Percentiles rank a stretch among this genome's conserved stretches.
Evolutionary conservation across 1,140 invertebrate genomes (phyloP).

Genomic region (Episyrphus balteatus): DNA sequence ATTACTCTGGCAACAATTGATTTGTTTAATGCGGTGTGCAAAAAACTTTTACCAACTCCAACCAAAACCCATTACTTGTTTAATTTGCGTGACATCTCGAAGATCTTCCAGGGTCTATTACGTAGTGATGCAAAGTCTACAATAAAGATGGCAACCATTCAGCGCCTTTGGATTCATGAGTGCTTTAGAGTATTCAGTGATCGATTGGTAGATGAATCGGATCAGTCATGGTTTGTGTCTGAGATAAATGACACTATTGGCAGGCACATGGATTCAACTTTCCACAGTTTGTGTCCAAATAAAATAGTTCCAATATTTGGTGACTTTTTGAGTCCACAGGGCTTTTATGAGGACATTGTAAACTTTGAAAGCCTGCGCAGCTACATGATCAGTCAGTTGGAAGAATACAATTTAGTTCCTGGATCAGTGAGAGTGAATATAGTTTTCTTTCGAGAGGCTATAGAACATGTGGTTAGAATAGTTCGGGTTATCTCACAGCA

Average conservation of each 20-base stretch:
- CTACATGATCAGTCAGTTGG: slow-evolving; percentile 55
- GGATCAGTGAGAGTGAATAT: slow-evolving; percentile 66
- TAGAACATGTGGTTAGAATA: slow-evolving; percentile 72
- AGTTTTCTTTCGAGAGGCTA: slow-evolving; percentile 71
- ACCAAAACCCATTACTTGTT: slow-evolving; percentile 82
- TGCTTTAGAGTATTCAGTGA: slow-evolving; percentile 72
- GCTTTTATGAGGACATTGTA: slow-evolving; percentile 63
- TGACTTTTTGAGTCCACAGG: slow-evolving; percentile 62
- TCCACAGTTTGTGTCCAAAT: slow-evolving; percentile 66
- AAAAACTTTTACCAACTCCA: slow-evolving; percentile 70
- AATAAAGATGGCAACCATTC: slow-evolving; percentile 54
- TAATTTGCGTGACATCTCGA: slow-evolving; percentile 77
- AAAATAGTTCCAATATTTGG: slow-evolving; percentile 65
- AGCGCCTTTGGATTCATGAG: slow-evolving; percentile 75
- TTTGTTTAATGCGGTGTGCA: slow-evolving; percentile 57
- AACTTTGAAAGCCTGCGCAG: slow-evolving; percentile 42
- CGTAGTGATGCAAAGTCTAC: slow-evolving; percentile 62
- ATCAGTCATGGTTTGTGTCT: slow-evolving; percentile 61
- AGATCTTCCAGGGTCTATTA: slow-evolving; percentile 60
- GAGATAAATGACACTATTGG: slow-evolving; percentile 61
- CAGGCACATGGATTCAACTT: slow-evolving; percentile 63
- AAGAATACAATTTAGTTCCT: slow-evolving; percentile 67
- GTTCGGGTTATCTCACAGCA: slow-evolving; percentile 72
- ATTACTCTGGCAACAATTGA: slow-evolving; percentile 52
- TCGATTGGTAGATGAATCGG: slow-evolving; percentile 63